phyloP scores from a whole-genome alignment of 2,797 vertebrate species.

The Todus mexicanus region DNA sequence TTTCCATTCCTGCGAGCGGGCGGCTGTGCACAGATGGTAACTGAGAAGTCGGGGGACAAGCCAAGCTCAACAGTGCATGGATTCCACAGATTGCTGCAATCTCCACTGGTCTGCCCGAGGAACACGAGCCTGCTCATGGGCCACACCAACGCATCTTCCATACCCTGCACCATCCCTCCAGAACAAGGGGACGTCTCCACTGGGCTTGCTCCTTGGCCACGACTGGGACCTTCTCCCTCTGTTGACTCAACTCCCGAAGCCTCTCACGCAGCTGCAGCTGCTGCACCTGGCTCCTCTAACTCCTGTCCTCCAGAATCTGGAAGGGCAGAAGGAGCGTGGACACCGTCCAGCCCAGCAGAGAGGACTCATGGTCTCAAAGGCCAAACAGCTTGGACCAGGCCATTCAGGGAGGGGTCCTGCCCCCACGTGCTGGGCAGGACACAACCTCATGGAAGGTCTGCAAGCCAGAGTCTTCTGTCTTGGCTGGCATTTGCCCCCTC shows the following conservation, averaged over 20 bases:
- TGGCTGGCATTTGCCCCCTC: background rate
- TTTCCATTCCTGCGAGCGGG: background rate
- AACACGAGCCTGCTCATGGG: background rate
- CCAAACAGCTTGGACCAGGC: background rate
- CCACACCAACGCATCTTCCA: background rate
- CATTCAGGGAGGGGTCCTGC: background rate
- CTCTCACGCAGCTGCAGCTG: background rate
- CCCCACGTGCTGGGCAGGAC: accelerated
- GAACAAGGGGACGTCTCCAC: background rate
- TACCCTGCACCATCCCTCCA: background rate
- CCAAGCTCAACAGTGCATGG: conserved; percentile 10
- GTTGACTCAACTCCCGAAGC: background rate
- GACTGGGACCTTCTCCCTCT: background rate
- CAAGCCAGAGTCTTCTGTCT: background rate
- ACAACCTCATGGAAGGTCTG: background rate
- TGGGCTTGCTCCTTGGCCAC: background rate
- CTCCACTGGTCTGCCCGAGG: background rate
- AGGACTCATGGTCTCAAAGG: background rate
- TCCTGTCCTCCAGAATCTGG: background rate
- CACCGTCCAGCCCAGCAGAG: background rate
- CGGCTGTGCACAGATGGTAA: background rate
- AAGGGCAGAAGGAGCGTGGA: background rate
- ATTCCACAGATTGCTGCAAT: conserved; percentile 28
- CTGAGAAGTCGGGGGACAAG: conserved; percentile 9
- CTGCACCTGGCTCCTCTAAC: background rate